These are phyloP conservation scores for Zele albiditarsus DNA, from an alignment of 2,888 invertebrate genomes.

Conservation along the genomic window DNA sequence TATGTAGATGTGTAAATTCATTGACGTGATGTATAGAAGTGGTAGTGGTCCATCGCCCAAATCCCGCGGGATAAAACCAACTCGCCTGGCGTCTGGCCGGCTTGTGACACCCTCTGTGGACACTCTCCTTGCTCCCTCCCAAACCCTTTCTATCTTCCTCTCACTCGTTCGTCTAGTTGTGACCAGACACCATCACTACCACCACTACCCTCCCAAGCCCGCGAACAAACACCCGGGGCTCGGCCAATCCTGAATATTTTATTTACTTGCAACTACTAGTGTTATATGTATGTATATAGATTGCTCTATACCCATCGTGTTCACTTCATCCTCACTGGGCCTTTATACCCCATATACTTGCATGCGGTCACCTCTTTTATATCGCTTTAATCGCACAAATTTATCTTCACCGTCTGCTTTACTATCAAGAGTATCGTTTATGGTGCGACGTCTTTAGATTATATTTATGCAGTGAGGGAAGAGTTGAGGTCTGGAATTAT, in stretches of 20 bases:
- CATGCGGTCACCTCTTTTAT: slow-evolving; percentile 32
- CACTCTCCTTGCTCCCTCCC: slow-evolving; percentile 43
- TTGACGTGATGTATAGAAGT: slow-evolving; percentile 11
- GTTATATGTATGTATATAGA: slow-evolving; percentile 16
- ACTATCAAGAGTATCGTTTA: slow-evolving; percentile 21
- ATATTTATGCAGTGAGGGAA: background rate
- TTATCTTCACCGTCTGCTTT: slow-evolving; percentile 32
- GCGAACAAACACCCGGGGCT: slow-evolving; percentile 62
- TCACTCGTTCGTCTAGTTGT: slow-evolving; percentile 33
- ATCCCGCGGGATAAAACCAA: slow-evolving; percentile 67
- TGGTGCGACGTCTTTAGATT: background rate
- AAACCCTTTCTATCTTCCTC: slow-evolving; percentile 32
- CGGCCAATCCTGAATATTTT: slow-evolving; percentile 65
- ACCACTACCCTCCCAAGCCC: slow-evolving; percentile 48
- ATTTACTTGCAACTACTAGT: slow-evolving; percentile 58
- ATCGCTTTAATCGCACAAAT: slow-evolving; percentile 47
- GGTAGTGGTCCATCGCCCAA: slow-evolving; percentile 51
- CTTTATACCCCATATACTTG: slow-evolving; percentile 26
- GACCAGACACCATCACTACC: slow-evolving; percentile 40
- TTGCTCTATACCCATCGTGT: slow-evolving; percentile 22
- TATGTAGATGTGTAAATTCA: slow-evolving; percentile 11
- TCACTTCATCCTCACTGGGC: slow-evolving; percentile 10
- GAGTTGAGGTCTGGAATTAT: too few species aligned
- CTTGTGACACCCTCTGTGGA: slow-evolving; percentile 26
- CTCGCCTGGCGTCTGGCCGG: slow-evolving; percentile 43